phyloP scores from a whole-genome alignment of 1,140 invertebrate species.

The Scaptomyza graminum region DNA sequence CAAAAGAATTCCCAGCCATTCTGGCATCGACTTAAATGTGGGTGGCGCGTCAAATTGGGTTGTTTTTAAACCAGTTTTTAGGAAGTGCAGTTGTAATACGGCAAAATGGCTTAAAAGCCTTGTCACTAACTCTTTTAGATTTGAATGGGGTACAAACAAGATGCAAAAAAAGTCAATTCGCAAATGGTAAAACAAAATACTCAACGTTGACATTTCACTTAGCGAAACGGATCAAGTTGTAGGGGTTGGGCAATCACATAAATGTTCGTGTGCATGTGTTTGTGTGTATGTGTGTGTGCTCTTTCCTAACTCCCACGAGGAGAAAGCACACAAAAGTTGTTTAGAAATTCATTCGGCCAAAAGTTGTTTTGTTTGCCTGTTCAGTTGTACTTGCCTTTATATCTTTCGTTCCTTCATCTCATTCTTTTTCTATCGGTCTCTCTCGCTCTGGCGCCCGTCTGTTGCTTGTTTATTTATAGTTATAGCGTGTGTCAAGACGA shows the following conservation, averaged over 20 bases:
- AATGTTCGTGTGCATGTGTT: not conserved
- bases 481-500: slow-evolving; percentile 45
- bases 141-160: slow-evolving; percentile 11
- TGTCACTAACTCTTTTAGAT: slow-evolving; percentile 41
- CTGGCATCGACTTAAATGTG: not conserved
- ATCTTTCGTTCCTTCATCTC: not conserved
- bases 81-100: slow-evolving; percentile 16
- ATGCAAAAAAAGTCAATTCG: not conserved
- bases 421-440: not conserved
- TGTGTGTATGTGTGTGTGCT: not conserved
- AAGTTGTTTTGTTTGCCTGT: slow-evolving; percentile 21
- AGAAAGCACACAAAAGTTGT: slow-evolving; percentile 34
- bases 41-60: not conserved
- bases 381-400: not conserved
- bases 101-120: slow-evolving; percentile 43
- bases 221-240: slow-evolving; percentile 12
- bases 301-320: slow-evolving; percentile 12
- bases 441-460: not conserved
- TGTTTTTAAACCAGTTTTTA: slow-evolving; percentile 3
- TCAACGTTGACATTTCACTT: slow-evolving; percentile 55
- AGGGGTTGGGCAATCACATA: not conserved
- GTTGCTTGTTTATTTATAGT: slow-evolving; percentile 45
- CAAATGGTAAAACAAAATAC: slow-evolving; percentile 45
- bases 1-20: not conserved
- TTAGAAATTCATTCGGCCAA: slow-evolving; percentile 51